These are phyloP conservation scores for Eupsittula cactorum DNA, from an alignment of 2,113 vertebrate species.

Conservation along the genomic window DNA sequence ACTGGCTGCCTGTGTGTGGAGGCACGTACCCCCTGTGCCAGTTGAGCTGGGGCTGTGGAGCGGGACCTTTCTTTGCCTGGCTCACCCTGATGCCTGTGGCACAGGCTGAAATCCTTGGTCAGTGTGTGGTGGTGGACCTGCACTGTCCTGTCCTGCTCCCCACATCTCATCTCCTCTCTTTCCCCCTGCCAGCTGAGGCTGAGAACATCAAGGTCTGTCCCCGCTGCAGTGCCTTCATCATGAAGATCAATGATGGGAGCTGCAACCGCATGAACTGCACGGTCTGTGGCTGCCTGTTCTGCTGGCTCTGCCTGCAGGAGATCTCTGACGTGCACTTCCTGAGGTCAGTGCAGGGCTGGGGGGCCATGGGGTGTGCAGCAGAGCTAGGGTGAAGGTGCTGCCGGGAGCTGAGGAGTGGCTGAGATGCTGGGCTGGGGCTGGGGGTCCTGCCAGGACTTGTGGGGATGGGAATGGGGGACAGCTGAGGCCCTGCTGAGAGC, in stretches of 20 bases:
- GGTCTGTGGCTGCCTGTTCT: constrained; percentile 88
- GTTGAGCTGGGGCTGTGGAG: background rate
- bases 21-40: background rate
- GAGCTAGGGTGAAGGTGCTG: background rate
- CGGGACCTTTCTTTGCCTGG: background rate
- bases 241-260: constrained; percentile 90
- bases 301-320: constrained; percentile 90
- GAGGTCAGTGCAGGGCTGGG: constrained; percentile 71
- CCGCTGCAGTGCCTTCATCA: constrained; percentile 87
- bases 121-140: background rate
- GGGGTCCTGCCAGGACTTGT: background rate
- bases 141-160: background rate
- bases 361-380: fast-evolving
- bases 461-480: background rate
- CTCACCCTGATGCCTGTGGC: background rate
- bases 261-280: constrained; percentile 91
- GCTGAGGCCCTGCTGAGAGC: background rate
- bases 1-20: background rate
- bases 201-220: constrained; percentile 86
- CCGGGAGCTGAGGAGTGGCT: background rate
- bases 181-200: background rate
- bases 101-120: background rate
- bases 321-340: constrained; percentile 89
- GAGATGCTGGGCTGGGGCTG: background rate
- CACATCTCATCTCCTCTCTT: background rate